A percentile compares a stretch with the other conserved stretches of the same genome.
Evolutionary conservation across 2,113 vertebrate species (phyloP).

Genomic region (Hyla sarda): DNA sequence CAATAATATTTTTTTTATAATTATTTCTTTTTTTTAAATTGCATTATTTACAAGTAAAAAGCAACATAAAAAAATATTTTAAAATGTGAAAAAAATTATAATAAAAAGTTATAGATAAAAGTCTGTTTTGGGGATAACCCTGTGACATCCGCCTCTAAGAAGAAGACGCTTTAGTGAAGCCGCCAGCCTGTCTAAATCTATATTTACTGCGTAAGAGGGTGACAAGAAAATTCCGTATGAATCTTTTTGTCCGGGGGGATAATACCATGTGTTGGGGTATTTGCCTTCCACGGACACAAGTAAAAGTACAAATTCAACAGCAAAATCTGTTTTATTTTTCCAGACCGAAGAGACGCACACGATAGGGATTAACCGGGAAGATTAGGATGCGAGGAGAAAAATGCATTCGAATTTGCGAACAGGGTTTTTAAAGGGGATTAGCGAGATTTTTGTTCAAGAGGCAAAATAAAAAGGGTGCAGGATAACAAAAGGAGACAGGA

Average conservation of each 20-base stretch:
- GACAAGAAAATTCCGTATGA: slow-evolving; percentile 19
- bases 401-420: slow-evolving; percentile 53
- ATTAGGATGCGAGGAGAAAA: slow-evolving; percentile 42
- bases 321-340: slow-evolving; percentile 33
- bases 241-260: slow-evolving; percentile 22
- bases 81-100: neutral
- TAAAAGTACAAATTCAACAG: slow-evolving; percentile 44
- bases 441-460: slow-evolving; percentile 40
- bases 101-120: too few relatives aligned
- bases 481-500: slow-evolving; percentile 37
- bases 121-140: too few relatives aligned
- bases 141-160: neutral
- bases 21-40: neutral
- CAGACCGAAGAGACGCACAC: slow-evolving; percentile 41
- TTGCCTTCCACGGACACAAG: slow-evolving; percentile 34
- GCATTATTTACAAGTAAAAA: neutral
- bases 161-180: neutral
- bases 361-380: slow-evolving; percentile 39
- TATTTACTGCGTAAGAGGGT: slow-evolving; percentile 18
- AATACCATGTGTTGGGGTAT: slow-evolving; percentile 38
- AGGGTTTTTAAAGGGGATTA: slow-evolving; percentile 57
- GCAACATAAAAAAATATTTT: neutral
- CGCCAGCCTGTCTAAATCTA: slow-evolving; percentile 4
- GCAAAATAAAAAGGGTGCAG: slow-evolving; percentile 37
- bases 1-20: too few relatives aligned